Percentiles rank a stretch among this genome's conserved stretches.
Evolutionary conservation across 2,797 vertebrate genomes (phyloP).

Genomic region (Oreortyx pictus): DNA sequence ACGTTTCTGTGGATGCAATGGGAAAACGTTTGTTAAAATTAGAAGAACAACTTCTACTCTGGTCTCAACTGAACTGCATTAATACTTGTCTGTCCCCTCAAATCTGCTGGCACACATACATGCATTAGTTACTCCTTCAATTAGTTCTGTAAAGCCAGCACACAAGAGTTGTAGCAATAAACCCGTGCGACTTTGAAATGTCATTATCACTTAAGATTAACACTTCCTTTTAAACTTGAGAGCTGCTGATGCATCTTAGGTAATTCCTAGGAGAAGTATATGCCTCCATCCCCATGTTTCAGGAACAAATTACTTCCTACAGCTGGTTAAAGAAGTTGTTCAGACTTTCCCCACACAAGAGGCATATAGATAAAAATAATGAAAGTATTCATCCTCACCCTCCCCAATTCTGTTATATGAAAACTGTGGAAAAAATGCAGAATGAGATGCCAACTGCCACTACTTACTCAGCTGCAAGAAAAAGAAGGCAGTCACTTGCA

Average conservation of each 20-base stretch:
- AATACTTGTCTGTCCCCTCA: conserved; percentile 54
- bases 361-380: background rate
- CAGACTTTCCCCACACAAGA: background rate
- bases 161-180: conserved; percentile 39
- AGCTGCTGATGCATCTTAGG: background rate
- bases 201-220: background rate
- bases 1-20: background rate
- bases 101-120: conserved; percentile 30
- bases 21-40: conserved; percentile 45
- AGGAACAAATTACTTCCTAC: background rate
- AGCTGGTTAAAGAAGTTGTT: background rate
- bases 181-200: background rate
- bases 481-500: background rate
- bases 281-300: background rate
- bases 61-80: conserved; percentile 59
- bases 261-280: background rate
- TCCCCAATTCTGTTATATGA: background rate
- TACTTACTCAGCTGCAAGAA: background rate
- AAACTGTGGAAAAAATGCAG: background rate
- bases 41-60: conserved; percentile 11
- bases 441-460: background rate
- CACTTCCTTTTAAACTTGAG: background rate
- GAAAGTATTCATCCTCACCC: background rate
- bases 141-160: conserved; percentile 25
- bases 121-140: conserved; percentile 41